Conservation (phyloP, 2,888 invertebrate species). For the Leucophora obtusa region DNA sequence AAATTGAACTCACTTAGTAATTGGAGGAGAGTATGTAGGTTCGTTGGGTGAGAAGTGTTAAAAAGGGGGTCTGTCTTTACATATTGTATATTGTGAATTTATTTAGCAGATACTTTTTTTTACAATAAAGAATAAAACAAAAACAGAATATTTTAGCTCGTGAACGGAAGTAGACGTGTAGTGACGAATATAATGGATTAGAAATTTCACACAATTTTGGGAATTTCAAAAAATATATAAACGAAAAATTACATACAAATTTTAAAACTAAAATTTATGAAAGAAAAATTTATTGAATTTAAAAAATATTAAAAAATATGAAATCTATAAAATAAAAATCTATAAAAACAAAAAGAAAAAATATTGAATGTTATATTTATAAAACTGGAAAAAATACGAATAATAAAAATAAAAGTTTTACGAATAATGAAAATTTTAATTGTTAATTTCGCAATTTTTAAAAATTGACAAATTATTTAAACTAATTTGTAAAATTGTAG, state of each 20-base stretch:
- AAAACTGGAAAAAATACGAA: no score
- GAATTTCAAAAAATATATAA: neutral
- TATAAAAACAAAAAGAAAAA: neutral
- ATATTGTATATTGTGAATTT: conserved; percentile 33
- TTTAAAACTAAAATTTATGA: neutral
- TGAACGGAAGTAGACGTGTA: conserved; percentile 52
- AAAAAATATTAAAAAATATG: neutral
- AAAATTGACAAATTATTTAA: no score
- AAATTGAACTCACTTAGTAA: conserved; percentile 21
- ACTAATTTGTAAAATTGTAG: no score
- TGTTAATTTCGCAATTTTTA: no score
- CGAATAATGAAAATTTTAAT: no score
- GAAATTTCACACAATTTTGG: neutral
- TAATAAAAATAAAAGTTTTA: no score
- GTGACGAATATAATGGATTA: conserved; percentile 36
- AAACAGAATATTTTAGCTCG: conserved; percentile 51
- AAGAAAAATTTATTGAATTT: neutral
- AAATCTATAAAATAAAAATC: neutral
- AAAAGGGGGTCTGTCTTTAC: conserved; percentile 1
- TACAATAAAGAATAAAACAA: conserved; percentile 32
- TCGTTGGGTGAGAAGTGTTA: conserved; percentile 20
- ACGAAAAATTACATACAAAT: neutral
- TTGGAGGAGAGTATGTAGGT: conserved; percentile 31
- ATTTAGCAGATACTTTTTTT: conserved; percentile 49
- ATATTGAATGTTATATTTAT: neutral